Conservation (phyloP, 2,888 invertebrate genomes). For the Augochlorella aurata region DNA sequence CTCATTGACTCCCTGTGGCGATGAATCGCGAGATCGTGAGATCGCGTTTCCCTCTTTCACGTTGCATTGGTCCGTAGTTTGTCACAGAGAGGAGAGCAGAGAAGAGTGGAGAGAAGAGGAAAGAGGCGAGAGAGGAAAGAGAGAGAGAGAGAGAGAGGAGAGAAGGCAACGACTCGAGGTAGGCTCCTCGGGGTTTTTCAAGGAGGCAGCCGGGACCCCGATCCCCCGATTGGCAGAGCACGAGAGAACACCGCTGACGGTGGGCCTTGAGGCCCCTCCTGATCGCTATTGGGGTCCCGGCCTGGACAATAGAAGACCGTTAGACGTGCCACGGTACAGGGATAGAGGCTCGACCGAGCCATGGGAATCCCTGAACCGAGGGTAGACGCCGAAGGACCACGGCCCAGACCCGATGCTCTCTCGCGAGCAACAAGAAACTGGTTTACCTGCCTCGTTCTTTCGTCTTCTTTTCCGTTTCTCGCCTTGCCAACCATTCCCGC, state of each 20-base stretch:
- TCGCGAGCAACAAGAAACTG: conserved; percentile 59
- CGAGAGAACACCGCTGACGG: conserved; percentile 29
- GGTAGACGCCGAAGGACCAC: conserved; percentile 57
- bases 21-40: conserved; percentile 43
- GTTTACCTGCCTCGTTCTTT: conserved; percentile 65
- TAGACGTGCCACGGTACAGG: conserved; percentile 56
- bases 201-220: conserved; percentile 2
- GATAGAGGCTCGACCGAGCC: conserved; percentile 46
- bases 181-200: conserved; percentile 33
- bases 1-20: conserved; percentile 24
- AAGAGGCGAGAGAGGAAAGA: not conserved
- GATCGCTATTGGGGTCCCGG: conserved; percentile 56
- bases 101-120: not conserved
- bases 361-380: conserved; percentile 66
- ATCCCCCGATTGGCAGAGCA: conserved; percentile 42
- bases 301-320: conserved; percentile 67
- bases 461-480: conserved; percentile 53
- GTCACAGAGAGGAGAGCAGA: conserved; percentile 23
- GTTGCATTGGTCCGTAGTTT: conserved; percentile 29
- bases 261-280: conserved; percentile 48
- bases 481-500: conserved; percentile 22
- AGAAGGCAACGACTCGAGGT: conserved; percentile 27
- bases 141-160: not conserved
- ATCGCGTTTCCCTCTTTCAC: conserved; percentile 46
- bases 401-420: conserved; percentile 52